phyloP scores from a whole-genome alignment of 23 tunicate species.

The Oikopleura dioica region DNA sequence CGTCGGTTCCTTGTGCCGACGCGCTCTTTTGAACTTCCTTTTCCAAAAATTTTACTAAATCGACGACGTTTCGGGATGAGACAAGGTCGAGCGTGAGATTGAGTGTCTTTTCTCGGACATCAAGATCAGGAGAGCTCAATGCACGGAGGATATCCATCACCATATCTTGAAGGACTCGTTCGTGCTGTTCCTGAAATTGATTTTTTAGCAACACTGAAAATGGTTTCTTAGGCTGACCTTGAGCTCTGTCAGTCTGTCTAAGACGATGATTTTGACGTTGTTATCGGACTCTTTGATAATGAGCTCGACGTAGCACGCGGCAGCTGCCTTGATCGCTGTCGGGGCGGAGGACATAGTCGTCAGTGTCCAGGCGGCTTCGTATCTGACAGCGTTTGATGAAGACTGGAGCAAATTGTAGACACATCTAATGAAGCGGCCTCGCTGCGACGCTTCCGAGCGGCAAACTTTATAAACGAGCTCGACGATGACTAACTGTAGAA shows the following conservation, averaged over 20 bases:
- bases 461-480: constrained; percentile 97
- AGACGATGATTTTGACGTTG: constrained; percentile 87
- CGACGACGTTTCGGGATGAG: constrained; percentile 75
- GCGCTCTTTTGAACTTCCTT: constrained; percentile 40
- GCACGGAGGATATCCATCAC: constrained; percentile 94
- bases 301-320: constrained; percentile 84
- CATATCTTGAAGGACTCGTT: constrained; percentile 25
- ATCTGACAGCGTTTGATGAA: constrained; percentile 80
- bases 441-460: constrained; percentile 64
- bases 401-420: constrained; percentile 90
- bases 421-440: constrained; percentile 93
- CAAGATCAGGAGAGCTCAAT: constrained; percentile 81
- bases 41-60: constrained; percentile 74
- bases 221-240: too few species aligned
- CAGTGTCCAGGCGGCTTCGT: constrained; percentile 94
- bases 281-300: constrained; percentile 93
- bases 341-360: constrained; percentile 87
- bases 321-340: constrained; percentile 87
- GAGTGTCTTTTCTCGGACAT: constrained; percentile 72
- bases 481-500: constrained; percentile 87
- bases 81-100: constrained; percentile 91
- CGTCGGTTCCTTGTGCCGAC: constrained; percentile 23
- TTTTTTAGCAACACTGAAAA: too few species aligned
- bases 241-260: constrained; percentile 61
- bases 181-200: neutral